Conservation (phyloP, 2,888 invertebrate species). For the Stictocephala bisonia region DNA sequence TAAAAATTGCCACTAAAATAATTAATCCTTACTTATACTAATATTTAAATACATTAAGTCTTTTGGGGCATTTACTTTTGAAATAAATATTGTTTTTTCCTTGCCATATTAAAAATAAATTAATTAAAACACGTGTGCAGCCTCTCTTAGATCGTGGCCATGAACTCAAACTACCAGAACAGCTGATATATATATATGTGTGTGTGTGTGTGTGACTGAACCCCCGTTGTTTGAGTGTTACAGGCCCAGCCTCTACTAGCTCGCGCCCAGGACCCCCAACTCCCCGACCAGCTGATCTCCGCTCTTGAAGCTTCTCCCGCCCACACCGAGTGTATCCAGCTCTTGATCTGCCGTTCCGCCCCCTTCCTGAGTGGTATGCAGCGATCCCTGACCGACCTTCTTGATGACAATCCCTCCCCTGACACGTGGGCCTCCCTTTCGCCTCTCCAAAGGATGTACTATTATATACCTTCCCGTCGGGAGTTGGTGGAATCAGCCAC, state of each 20-base stretch:
- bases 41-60: too few species aligned
- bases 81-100: too few species aligned
- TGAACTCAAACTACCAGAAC: too few species aligned
- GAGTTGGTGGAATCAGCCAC: constrained; percentile 72
- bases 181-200: too few species aligned
- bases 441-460: constrained; percentile 67
- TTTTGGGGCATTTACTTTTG: too few species aligned
- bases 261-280: constrained; percentile 68
- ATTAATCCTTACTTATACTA: too few species aligned
- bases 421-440: constrained; percentile 48
- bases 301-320: constrained; percentile 63
- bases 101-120: constrained; percentile 19
- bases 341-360: constrained; percentile 80
- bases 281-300: constrained; percentile 73
- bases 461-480: constrained; percentile 71
- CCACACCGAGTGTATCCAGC: constrained; percentile 73
- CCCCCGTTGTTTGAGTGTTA: neutral
- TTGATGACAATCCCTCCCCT: constrained; percentile 41
- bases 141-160: too few species aligned
- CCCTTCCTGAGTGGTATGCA: constrained; percentile 85
- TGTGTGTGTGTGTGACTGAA: too few species aligned
- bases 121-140: neutral
- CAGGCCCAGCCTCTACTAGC: constrained; percentile 64
- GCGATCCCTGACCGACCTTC: constrained; percentile 67
- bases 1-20: too few species aligned